These are phyloP conservation scores for Tinamus major DNA, from an alignment of 2,797 vertebrate species.

Conservation along the genomic window DNA sequence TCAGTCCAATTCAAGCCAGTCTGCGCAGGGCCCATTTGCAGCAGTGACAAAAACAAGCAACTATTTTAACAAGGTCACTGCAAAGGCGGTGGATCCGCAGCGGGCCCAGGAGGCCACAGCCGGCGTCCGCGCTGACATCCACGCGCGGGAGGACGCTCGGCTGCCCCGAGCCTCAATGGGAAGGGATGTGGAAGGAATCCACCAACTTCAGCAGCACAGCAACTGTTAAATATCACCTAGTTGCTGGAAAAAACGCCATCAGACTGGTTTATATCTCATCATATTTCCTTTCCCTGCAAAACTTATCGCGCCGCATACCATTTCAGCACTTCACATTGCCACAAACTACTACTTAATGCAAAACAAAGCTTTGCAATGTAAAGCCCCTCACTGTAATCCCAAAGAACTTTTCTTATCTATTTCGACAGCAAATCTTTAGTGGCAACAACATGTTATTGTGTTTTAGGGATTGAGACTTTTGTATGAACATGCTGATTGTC, in stretches of 20 bases:
- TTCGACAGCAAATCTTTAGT: slow-evolving; percentile 72
- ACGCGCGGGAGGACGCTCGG: neutral
- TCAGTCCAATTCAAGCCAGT: slow-evolving; percentile 45
- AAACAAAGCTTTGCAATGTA: slow-evolving; percentile 71
- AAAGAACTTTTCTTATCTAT: slow-evolving; percentile 68
- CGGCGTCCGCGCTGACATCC: neutral
- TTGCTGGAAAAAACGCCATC: neutral
- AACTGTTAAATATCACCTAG: neutral
- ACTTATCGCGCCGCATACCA: slow-evolving; percentile 2
- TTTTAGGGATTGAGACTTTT: slow-evolving; percentile 70
- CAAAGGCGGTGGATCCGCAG: neutral
- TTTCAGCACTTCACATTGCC: slow-evolving; percentile 71
- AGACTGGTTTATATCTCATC: slow-evolving; percentile 17
- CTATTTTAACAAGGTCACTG: slow-evolving; percentile 22
- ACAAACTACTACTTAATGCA: slow-evolving; percentile 62
- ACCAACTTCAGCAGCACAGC: neutral
- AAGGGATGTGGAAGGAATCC: neutral
- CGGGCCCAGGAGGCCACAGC: neutral
- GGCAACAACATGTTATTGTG: slow-evolving; percentile 72
- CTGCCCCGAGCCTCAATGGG: neutral
- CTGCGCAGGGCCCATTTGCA: slow-evolving; percentile 39
- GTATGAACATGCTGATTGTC: slow-evolving; percentile 64
- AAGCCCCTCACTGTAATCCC: slow-evolving; percentile 69
- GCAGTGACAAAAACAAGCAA: slow-evolving; percentile 6
- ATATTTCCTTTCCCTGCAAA: slow-evolving; percentile 46